Percentiles rank a stretch among this genome's conserved stretches.
Conservation (phyloP, 35 echinoderm and acorn worm species). For the Holothuria glaberrima region DNA sequence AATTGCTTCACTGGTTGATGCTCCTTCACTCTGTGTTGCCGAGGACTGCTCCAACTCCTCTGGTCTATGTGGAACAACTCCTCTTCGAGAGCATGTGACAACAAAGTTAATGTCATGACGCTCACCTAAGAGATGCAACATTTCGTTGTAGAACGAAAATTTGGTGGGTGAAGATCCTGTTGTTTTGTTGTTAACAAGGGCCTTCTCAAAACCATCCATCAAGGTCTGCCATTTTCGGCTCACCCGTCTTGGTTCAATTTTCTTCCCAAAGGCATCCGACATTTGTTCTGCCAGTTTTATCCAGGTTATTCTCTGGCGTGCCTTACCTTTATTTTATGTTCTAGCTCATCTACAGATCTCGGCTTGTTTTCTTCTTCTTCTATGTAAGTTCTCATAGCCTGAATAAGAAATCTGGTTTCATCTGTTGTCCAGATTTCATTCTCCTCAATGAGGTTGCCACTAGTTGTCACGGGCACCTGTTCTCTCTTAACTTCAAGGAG, state of each 20-base stretch:
- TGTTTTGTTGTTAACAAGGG: neutral
- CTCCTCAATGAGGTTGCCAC: no score
- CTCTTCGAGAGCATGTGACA: neutral
- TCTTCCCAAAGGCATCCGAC: neutral
- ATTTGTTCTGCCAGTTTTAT: neutral
- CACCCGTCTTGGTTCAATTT: neutral
- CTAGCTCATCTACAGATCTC: neutral
- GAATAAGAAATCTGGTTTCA: neutral
- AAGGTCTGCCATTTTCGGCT: conserved; percentile 2
- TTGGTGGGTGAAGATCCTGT: neutral
- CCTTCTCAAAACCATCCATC: neutral
- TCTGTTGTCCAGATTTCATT: neutral
- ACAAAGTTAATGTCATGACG: conserved; percentile 2
- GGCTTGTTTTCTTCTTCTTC: neutral
- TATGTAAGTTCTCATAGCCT: neutral
- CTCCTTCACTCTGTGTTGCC: no score
- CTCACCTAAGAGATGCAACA: neutral
- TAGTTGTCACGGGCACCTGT: no score
- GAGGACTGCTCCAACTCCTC: no score
- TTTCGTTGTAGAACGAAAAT: neutral
- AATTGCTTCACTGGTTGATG: no score
- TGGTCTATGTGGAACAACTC: no score
- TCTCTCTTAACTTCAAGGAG: no score
- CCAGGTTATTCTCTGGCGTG: neutral
- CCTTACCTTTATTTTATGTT: neutral